Percentiles rank a stretch among this genome's conserved stretches.
phyloP scores from a whole-genome alignment of 2,113 vertebrate genomes.

The Haemorhous mexicanus region DNA sequence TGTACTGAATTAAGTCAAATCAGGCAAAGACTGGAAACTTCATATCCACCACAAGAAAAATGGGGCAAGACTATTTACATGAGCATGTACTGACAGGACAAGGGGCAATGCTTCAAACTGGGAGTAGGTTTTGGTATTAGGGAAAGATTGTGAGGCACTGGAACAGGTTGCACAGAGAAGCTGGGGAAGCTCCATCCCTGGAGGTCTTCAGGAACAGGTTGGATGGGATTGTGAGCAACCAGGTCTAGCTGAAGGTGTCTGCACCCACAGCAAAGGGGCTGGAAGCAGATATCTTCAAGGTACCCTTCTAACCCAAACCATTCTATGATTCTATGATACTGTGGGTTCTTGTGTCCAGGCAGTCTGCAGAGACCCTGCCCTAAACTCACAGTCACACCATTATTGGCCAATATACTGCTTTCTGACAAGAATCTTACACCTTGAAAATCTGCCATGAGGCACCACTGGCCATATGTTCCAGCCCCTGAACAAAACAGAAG shows the following conservation, averaged over 20 bases:
- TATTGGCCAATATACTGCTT: not conserved
- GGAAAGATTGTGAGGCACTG: not conserved
- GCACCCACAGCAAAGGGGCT: not conserved
- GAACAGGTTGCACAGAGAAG: not conserved
- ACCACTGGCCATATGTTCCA: not conserved
- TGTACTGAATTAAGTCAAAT: not conserved
- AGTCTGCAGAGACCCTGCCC: not conserved
- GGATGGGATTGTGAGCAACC: not conserved
- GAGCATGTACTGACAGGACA: not conserved
- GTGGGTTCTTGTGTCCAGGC: not conserved
- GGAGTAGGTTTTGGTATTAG: not conserved
- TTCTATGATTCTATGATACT: not conserved
- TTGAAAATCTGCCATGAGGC: fast-evolving
- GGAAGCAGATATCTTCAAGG: not conserved
- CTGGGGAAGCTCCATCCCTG: not conserved
- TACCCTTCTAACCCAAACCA: not conserved
- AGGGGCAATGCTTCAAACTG: not conserved
- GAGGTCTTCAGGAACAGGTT: not conserved
- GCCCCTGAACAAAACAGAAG: not conserved
- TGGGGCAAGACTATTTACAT: not conserved
- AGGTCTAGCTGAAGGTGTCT: not conserved
- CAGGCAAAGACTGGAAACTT: not conserved
- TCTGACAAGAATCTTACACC: not conserved
- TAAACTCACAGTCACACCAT: not conserved
- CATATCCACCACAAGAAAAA: not conserved